Conservation (phyloP, 2,888 invertebrate species). For the Aphrophora alni region DNA sequence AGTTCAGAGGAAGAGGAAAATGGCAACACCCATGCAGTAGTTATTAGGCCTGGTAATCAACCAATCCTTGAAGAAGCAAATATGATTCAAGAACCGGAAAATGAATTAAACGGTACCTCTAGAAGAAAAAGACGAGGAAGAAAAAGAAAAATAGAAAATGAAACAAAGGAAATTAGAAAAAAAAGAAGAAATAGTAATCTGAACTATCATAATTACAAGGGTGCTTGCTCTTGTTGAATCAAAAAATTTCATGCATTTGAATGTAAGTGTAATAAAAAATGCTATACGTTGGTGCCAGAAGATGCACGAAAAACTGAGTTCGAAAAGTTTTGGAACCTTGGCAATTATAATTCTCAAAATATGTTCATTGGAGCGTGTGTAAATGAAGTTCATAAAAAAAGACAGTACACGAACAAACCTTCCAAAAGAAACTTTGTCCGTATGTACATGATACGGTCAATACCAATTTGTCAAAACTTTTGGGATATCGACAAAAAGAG, state of each 20-base stretch:
- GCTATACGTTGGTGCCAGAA: not conserved
- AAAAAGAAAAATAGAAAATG: slow-evolving; percentile 21
- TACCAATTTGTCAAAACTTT: slow-evolving; percentile 35
- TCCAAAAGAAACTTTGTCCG: too few relatives aligned
- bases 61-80: too few relatives aligned
- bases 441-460: too few relatives aligned
- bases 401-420: too few relatives aligned
- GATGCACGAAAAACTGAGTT: slow-evolving; percentile 4
- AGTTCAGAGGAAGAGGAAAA: too few relatives aligned
- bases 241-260: not conserved
- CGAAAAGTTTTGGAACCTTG: not conserved
- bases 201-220: not conserved
- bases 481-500: slow-evolving; percentile 33
- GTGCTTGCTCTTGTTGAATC: not conserved
- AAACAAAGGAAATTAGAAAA: not conserved
- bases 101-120: too few relatives aligned
- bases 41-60: too few relatives aligned
- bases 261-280: slow-evolving; percentile 15
- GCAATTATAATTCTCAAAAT: slow-evolving; percentile 18
- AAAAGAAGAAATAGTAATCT: slow-evolving; percentile 6
- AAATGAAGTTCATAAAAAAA: too few relatives aligned
- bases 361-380: not conserved
- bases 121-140: not conserved
- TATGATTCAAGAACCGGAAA: too few relatives aligned
- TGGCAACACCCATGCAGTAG: too few relatives aligned